Evolutionary conservation across 2,888 invertebrate species (phyloP).

Genomic region (Hesperia comma): DNA sequence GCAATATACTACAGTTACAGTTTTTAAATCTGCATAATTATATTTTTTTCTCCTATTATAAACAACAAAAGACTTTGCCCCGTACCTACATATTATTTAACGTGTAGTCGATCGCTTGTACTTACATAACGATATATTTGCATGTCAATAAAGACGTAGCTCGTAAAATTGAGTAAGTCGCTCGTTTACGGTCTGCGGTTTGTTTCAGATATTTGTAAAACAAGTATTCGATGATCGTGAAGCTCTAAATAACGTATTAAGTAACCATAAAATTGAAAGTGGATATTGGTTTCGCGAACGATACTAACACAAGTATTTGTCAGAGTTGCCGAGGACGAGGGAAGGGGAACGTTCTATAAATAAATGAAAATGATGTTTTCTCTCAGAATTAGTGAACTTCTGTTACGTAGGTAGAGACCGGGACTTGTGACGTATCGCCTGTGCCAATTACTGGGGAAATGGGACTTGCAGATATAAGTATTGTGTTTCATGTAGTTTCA

Average conservation of each 20-base stretch:
- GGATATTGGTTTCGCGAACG: slow-evolving; percentile 14
- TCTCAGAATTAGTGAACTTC: slow-evolving; percentile 45
- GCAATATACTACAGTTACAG: no score
- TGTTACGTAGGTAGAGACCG: slow-evolving; percentile 45
- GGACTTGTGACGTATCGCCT: slow-evolving; percentile 42
- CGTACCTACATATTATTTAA: not conserved
- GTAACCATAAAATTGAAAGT: slow-evolving; percentile 41
- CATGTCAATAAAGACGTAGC: slow-evolving; percentile 37
- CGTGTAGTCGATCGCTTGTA: slow-evolving; percentile 27
- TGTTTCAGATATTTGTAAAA: slow-evolving; percentile 34
- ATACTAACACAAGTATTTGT: slow-evolving; percentile 29
- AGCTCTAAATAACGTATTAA: slow-evolving; percentile 41
- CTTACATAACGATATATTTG: slow-evolving; percentile 35
- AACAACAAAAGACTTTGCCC: not conserved
- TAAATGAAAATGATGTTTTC: slow-evolving; percentile 47
- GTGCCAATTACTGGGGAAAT: slow-evolving; percentile 27
- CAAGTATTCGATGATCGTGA: slow-evolving; percentile 24
- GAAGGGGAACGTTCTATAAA: slow-evolving; percentile 47
- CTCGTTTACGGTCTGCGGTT: slow-evolving; percentile 37
- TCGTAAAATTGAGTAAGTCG: slow-evolving; percentile 39
- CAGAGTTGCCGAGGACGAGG: slow-evolving; percentile 35
- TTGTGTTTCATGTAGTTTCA: slow-evolving; percentile 24
- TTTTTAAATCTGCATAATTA: no score
- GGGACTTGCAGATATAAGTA: slow-evolving; percentile 21
- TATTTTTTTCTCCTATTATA: no score